Evolutionary conservation across 2,113 vertebrate genomes (phyloP).

Genomic region (Sarotherodon lohbergeri): DNA sequence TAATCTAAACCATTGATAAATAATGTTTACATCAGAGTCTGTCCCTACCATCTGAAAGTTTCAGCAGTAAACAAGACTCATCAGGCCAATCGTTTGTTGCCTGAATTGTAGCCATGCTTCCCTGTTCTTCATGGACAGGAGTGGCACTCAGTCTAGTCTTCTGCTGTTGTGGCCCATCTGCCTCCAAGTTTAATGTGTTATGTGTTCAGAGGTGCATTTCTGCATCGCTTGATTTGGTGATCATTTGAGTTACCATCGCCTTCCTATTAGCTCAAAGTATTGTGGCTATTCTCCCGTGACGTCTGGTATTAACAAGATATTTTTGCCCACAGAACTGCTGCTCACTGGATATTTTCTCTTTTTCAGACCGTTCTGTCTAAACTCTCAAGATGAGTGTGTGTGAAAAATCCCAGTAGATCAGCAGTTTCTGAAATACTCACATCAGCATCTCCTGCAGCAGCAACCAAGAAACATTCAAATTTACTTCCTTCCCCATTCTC

Average conservation of each 20-base stretch:
- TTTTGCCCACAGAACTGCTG: background rate
- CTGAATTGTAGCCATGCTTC: background rate
- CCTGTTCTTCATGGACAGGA: background rate
- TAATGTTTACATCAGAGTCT: background rate
- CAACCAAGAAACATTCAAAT: background rate
- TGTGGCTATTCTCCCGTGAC: fast-evolving
- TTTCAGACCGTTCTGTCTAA: background rate
- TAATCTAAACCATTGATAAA: background rate
- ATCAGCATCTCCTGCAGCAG: background rate
- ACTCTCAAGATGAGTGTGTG: background rate
- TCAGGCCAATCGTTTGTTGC: background rate
- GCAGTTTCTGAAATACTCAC: background rate
- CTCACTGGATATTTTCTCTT: background rate
- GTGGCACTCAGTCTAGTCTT: background rate
- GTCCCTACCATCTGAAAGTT: background rate
- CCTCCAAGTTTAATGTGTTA: background rate
- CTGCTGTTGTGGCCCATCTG: background rate
- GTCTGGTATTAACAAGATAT: background rate
- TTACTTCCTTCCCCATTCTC: background rate
- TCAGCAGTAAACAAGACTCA: background rate
- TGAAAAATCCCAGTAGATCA: background rate
- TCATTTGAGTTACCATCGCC: background rate
- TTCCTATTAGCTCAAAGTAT: background rate
- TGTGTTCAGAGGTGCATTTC: background rate
- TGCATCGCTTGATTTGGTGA: background rate